These are phyloP conservation scores for Ascaphus truei DNA, from an alignment of 2,113 vertebrate genomes.

Conservation along the genomic window DNA sequence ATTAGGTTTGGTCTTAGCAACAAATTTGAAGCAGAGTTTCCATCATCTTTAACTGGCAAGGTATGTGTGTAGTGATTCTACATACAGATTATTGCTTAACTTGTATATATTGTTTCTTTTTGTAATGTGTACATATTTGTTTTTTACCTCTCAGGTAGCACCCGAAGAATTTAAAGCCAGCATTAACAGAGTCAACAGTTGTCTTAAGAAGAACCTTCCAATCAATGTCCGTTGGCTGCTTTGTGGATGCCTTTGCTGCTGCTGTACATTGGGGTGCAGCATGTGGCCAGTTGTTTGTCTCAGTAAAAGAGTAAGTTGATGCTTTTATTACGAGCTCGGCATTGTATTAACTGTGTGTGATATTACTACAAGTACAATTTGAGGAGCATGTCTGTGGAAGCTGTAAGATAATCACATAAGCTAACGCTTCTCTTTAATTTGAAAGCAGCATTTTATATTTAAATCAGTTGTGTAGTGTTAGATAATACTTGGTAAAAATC, in stretches of 20 bases:
- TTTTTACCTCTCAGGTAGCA: constrained; percentile 73
- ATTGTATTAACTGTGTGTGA: background rate
- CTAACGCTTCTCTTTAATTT: no score
- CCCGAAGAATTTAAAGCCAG: constrained; percentile 98
- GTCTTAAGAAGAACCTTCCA: constrained; percentile 94
- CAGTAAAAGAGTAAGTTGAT: constrained; percentile 93
- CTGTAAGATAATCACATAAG: no score
- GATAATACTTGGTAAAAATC: no score
- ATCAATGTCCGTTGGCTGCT: constrained; percentile 96
- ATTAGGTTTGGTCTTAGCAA: constrained; percentile 96
- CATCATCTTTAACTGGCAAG: constrained; percentile 96
- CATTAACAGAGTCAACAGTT: constrained; percentile 92
- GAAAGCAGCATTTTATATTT: constrained; percentile 33
- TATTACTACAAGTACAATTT: no score
- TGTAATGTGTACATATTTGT: background rate
- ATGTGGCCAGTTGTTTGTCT: constrained; percentile 99
- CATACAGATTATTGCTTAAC: background rate
- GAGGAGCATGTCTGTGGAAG: no score
- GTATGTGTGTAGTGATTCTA: constrained; percentile 59
- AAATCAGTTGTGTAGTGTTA: no score
- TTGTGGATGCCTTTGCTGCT: constrained; percentile 97
- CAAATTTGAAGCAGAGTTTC: constrained; percentile 98
- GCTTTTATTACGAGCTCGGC: background rate
- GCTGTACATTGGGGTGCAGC: constrained; percentile 96
- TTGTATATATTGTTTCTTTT: background rate